phyloP scores from a whole-genome alignment of 2,888 invertebrate genomes.

The Lasioglossum lativentre region DNA sequence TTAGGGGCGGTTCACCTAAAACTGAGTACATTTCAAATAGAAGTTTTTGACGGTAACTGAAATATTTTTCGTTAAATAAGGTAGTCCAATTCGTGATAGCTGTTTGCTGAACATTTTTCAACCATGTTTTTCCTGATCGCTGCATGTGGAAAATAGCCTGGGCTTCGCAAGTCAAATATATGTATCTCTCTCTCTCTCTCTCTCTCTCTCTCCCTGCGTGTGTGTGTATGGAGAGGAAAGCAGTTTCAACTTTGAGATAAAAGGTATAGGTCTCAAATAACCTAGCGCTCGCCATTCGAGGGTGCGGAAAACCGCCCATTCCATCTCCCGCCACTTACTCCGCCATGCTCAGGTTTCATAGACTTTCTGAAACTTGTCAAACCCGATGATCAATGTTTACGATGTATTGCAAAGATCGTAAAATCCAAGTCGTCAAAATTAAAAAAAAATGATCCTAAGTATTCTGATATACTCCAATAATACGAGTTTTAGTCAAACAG shows the following conservation, averaged over 20 bases:
- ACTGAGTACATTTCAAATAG: neutral
- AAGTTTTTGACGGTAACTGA: neutral
- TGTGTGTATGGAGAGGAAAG: neutral
- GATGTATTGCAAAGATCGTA: neutral
- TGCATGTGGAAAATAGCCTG: neutral
- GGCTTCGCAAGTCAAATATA: neutral
- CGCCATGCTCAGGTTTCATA: neutral
- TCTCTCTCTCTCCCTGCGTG: neutral
- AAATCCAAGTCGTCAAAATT: neutral
- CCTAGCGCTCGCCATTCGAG: neutral
- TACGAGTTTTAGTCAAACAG: no score
- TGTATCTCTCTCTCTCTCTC: neutral
- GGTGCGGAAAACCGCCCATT: neutral
- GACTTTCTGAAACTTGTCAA: neutral
- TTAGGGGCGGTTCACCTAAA: neutral
- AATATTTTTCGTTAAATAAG: neutral
- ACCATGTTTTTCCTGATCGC: neutral
- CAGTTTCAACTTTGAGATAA: constrained; percentile 15
- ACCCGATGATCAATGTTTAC: neutral
- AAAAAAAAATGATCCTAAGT: neutral
- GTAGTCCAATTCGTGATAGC: neutral
- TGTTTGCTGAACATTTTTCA: neutral
- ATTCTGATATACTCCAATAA: no score
- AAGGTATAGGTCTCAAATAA: constrained; percentile 9
- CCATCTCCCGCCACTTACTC: neutral